These are phyloP conservation scores for Saccostrea echinata DNA, from an alignment of 1,140 invertebrate genomes.

Conservation along the genomic window DNA sequence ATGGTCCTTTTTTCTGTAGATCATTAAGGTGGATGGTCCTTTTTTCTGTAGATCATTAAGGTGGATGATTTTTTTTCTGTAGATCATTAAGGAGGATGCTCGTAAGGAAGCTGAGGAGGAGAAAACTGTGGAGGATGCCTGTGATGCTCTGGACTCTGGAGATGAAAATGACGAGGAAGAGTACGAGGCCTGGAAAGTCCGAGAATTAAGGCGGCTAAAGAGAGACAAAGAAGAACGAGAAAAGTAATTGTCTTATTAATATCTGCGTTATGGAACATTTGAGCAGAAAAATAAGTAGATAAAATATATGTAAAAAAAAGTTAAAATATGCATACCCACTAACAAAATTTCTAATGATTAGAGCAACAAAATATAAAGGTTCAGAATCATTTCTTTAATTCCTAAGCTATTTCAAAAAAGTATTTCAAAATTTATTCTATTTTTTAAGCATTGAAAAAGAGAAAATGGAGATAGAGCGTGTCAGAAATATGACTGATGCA, in stretches of 20 bases:
- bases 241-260: constrained; percentile 83
- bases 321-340: too few species aligned
- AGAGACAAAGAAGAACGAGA: constrained; percentile 97
- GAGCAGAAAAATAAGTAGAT: too few species aligned
- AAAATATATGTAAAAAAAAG: too few species aligned
- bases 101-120: constrained; percentile 81
- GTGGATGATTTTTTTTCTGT: constrained; percentile 68
- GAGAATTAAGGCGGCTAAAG: constrained; percentile 97
- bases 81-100: constrained; percentile 93
- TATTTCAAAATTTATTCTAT: constrained; percentile 38
- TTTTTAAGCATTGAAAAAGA: constrained; percentile 85
- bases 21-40: too few species aligned
- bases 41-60: too few species aligned
- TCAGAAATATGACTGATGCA: constrained; percentile 98
- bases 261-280: too few species aligned
- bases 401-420: too few species aligned
- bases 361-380: too few species aligned
- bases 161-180: constrained; percentile 99
- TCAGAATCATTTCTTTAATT: too few species aligned
- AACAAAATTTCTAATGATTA: too few species aligned
- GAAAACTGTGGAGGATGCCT: constrained; percentile 84
- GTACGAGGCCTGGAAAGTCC: constrained; percentile 97
- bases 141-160: constrained; percentile 95
- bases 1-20: too few species aligned
- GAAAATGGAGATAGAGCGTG: constrained; percentile 92